phyloP scores from a whole-genome alignment of 2,113 vertebrate genomes.

The Seriola dumerili region DNA sequence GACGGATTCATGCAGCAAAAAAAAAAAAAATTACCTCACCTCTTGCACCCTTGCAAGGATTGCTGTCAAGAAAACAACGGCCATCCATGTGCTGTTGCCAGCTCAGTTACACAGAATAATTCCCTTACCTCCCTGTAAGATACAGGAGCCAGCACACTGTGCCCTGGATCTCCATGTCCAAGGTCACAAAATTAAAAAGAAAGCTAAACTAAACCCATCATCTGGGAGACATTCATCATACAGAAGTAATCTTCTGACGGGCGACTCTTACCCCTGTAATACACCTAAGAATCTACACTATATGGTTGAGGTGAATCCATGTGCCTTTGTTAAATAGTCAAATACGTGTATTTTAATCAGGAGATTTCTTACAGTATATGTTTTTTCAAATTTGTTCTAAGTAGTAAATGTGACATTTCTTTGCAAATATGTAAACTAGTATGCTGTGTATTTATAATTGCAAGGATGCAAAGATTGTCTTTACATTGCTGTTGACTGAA shows the following conservation, averaged over 20 bases:
- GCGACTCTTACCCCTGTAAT: too few relatives aligned
- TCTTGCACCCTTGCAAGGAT: slow-evolving; percentile 37
- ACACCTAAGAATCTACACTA: background rate
- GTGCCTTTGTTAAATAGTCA: background rate
- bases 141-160: slow-evolving; percentile 1
- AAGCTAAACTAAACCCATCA: background rate
- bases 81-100: slow-evolving; percentile 18
- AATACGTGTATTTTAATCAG: too few relatives aligned
- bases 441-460: background rate
- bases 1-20: slow-evolving; percentile 14
- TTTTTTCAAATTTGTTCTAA: too few relatives aligned
- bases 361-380: too few relatives aligned
- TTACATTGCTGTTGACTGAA: background rate
- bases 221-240: background rate
- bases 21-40: slow-evolving; percentile 44
- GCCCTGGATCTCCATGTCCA: background rate
- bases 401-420: too few relatives aligned
- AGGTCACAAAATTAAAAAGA: slow-evolving; percentile 21
- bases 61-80: slow-evolving; percentile 51
- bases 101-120: slow-evolving; percentile 22
- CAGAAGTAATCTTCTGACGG: background rate
- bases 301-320: background rate
- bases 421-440: too few relatives aligned
- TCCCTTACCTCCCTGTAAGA: slow-evolving; percentile 13
- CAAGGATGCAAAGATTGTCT: background rate